Percentiles rank a stretch among this genome's conserved stretches.
Conservation (phyloP, 2,888 invertebrate genomes). For the Lepas anatifera region DNA sequence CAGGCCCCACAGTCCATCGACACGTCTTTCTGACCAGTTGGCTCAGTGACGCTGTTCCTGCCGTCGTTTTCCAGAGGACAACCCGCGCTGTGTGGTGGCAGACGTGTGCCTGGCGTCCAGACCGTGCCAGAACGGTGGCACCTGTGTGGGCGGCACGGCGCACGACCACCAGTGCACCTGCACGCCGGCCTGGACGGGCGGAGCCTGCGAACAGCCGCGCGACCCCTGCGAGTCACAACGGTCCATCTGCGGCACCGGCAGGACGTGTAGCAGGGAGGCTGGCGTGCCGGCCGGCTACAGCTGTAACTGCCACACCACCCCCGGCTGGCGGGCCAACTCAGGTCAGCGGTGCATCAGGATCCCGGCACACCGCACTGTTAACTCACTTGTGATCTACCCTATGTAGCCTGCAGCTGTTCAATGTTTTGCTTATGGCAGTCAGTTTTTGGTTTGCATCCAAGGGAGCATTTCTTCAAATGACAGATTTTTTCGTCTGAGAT, state of each 20-base stretch:
- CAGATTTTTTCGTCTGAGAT: too few species aligned
- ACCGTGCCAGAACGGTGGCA: slow-evolving; percentile 2
- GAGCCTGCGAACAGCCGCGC: neutral
- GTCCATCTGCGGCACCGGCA: neutral
- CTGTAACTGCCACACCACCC: slow-evolving; percentile 8
- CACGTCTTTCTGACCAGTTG: too few species aligned
- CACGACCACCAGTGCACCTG: neutral
- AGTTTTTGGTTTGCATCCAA: too few species aligned
- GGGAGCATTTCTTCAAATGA: too few species aligned
- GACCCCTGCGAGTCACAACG: neutral
- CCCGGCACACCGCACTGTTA: neutral
- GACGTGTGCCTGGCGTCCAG: neutral
- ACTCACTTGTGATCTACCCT: too few species aligned
- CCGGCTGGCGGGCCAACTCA: slow-evolving; percentile 3
- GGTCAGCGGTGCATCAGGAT: neutral
- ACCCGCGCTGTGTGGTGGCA: neutral
- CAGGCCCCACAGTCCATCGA: too few species aligned
- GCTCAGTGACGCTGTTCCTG: too few species aligned
- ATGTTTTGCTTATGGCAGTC: too few species aligned
- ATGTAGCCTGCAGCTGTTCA: too few species aligned
- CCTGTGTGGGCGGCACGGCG: neutral
- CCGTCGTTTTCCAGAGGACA: neutral
- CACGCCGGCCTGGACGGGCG: neutral
- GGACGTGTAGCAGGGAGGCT: neutral
- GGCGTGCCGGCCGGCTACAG: neutral